Evolutionary conservation across 2,888 invertebrate species (phyloP).

Genomic region (Tetropium fuscum): DNA sequence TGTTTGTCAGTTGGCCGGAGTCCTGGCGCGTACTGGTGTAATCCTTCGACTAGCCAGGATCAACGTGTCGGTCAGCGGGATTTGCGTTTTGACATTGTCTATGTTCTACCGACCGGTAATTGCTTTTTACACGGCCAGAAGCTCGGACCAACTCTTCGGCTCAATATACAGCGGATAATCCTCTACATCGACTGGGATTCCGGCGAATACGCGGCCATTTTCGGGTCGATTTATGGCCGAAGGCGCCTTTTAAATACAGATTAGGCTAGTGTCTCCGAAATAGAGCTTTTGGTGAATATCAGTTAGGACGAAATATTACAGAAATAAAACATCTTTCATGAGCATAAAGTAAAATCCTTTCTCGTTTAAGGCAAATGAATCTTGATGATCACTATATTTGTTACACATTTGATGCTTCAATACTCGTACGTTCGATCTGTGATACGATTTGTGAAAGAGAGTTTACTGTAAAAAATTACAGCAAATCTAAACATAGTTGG

Average conservation of each 20-base stretch:
- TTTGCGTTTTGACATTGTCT: slow-evolving; percentile 59
- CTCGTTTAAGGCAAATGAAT: too few relatives aligned
- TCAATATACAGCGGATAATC: slow-evolving; percentile 1
- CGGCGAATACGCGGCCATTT: not conserved
- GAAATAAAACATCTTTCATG: too few relatives aligned
- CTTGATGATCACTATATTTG: too few relatives aligned
- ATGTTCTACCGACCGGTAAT: slow-evolving; percentile 51
- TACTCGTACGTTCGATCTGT: too few relatives aligned
- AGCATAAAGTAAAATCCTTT: too few relatives aligned
- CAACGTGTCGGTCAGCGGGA: slow-evolving; percentile 58
- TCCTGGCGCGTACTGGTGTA: slow-evolving; percentile 47
- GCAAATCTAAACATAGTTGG: too few relatives aligned
- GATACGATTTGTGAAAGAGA: too few relatives aligned
- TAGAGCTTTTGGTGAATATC: too few relatives aligned
- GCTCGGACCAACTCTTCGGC: not conserved
- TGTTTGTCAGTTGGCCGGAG: slow-evolving; percentile 45
- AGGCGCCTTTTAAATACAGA: not conserved
- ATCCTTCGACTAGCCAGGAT: slow-evolving; percentile 45
- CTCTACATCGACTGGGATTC: not conserved
- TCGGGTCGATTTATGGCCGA: not conserved
- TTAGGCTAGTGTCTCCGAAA: not conserved
- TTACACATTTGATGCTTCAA: too few relatives aligned
- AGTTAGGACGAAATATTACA: too few relatives aligned
- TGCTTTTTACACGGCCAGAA: slow-evolving; percentile 53
- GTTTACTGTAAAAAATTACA: too few relatives aligned